Conservation (phyloP, 2,888 invertebrate genomes). For the Melinopterus prodromus region DNA sequence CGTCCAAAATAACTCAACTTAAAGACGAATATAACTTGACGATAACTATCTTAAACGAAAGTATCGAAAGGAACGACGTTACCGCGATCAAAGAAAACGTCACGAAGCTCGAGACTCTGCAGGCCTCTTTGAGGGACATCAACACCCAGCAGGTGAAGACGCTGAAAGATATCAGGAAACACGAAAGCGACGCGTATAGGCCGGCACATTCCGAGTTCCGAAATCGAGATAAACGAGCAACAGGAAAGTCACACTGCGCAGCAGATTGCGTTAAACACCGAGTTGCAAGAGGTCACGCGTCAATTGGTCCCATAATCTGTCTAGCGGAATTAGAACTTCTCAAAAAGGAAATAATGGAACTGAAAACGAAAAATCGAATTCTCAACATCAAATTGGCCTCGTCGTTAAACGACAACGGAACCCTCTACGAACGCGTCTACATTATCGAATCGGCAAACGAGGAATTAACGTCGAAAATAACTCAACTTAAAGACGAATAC, state of each 20-base stretch:
- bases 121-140: slow-evolving; percentile 62
- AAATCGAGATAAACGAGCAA: slow-evolving; percentile 65
- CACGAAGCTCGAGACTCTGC: slow-evolving; percentile 63
- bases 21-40: slow-evolving; percentile 68
- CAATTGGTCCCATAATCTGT: slow-evolving; percentile 63
- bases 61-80: slow-evolving; percentile 54
- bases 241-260: slow-evolving; percentile 74
- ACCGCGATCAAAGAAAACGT: slow-evolving; percentile 59
- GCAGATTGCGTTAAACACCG: slow-evolving; percentile 72
- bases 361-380: slow-evolving; percentile 68
- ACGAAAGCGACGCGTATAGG: slow-evolving; percentile 33
- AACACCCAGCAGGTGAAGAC: slow-evolving; percentile 67
- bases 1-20: slow-evolving; percentile 67
- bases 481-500: slow-evolving; percentile 68
- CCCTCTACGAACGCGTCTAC: slow-evolving; percentile 74
- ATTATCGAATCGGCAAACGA: slow-evolving; percentile 76
- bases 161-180: slow-evolving; percentile 62
- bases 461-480: slow-evolving; percentile 67
- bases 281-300: slow-evolving; percentile 76
- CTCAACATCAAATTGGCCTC: slow-evolving; percentile 73
- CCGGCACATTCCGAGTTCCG: slow-evolving; percentile 31
- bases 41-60: slow-evolving; percentile 64
- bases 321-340: slow-evolving; percentile 61
- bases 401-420: slow-evolving; percentile 73
- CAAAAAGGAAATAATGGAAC: slow-evolving; percentile 64